Percentiles rank a stretch among this genome's conserved stretches.
phyloP scores from a whole-genome alignment of 2,888 invertebrate species.

The Caenorhabditis sp. region DNA sequence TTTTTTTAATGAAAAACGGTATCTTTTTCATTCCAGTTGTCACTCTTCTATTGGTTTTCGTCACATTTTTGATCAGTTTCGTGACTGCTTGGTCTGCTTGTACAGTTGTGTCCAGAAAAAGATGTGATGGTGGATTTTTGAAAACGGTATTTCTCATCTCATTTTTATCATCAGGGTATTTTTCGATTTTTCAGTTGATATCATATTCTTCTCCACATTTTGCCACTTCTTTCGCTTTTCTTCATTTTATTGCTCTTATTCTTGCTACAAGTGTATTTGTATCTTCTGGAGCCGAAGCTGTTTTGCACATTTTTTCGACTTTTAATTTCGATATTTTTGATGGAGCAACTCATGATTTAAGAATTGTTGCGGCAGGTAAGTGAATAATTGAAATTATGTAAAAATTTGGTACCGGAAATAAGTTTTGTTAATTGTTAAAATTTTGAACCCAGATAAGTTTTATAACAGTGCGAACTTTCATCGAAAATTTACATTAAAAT shows the following conservation, averaged over 20 bases:
- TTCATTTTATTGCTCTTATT: conserved; percentile 25
- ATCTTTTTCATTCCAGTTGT: conserved; percentile 17
- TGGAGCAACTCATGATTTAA: conserved; percentile 36
- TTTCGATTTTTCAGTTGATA: conserved; percentile 24
- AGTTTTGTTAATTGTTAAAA: too few relatives aligned
- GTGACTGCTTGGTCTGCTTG: conserved; percentile 39
- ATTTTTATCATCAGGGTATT: neutral
- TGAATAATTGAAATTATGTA: too few relatives aligned
- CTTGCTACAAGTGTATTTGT: conserved; percentile 26
- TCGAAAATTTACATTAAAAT: too few relatives aligned
- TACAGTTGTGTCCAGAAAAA: conserved; percentile 22
- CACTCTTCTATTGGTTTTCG: conserved; percentile 22
- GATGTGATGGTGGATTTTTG: conserved; percentile 21
- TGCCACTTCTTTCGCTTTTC: conserved; percentile 24
- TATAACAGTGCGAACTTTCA: too few relatives aligned
- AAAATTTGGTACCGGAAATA: too few relatives aligned
- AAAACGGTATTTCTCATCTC: conserved; percentile 18
- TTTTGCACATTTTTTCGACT: conserved; percentile 32
- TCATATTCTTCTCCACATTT: conserved; percentile 27
- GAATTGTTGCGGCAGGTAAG: conserved; percentile 28
- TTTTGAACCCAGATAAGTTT: too few relatives aligned
- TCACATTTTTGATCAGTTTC: conserved; percentile 28
- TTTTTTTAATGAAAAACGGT: neutral
- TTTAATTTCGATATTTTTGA: conserved; percentile 25
- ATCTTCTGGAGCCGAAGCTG: conserved; percentile 34